phyloP scores from a whole-genome alignment of 2,113 vertebrate genomes.

The Tyto alba region DNA sequence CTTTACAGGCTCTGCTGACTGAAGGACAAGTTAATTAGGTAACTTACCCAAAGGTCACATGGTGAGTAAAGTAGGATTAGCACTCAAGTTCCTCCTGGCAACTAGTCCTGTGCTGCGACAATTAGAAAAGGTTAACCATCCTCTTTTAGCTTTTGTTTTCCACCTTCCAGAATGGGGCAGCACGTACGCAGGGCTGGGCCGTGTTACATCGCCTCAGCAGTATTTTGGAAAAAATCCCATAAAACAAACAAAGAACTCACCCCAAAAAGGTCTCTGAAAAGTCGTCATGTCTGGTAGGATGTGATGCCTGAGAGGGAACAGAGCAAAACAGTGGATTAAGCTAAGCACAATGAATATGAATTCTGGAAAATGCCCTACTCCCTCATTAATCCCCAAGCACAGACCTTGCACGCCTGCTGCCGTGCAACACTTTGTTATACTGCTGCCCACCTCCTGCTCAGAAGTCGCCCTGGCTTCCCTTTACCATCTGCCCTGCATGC shows the following conservation, averaged over 20 bases:
- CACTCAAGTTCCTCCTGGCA: conserved; percentile 57
- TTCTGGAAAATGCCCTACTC: conserved; percentile 12
- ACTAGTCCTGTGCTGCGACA: conserved; percentile 47
- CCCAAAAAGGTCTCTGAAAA: neutral
- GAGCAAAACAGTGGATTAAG: conserved; percentile 29
- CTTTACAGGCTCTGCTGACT: neutral
- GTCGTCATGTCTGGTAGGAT: neutral
- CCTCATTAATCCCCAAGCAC: neutral
- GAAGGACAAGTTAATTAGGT: conserved; percentile 62
- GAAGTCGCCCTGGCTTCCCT: neutral
- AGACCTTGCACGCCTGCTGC: neutral
- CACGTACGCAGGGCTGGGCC: neutral
- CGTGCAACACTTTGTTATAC: neutral
- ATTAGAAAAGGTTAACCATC: conserved; percentile 63
- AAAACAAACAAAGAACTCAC: neutral
- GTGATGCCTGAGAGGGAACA: neutral
- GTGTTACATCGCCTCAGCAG: neutral
- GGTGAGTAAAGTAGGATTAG: conserved; percentile 56
- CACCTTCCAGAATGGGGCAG: conserved; percentile 23
- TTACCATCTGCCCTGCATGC: neutral
- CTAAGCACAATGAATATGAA: neutral
- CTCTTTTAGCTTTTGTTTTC: conserved; percentile 65
- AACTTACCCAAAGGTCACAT: conserved; percentile 61
- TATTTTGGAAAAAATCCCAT: neutral
- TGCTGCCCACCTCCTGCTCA: neutral